Evolutionary conservation across 2,113 vertebrate species (phyloP).

Genomic region (Stomatorhinus ivindoensis): DNA sequence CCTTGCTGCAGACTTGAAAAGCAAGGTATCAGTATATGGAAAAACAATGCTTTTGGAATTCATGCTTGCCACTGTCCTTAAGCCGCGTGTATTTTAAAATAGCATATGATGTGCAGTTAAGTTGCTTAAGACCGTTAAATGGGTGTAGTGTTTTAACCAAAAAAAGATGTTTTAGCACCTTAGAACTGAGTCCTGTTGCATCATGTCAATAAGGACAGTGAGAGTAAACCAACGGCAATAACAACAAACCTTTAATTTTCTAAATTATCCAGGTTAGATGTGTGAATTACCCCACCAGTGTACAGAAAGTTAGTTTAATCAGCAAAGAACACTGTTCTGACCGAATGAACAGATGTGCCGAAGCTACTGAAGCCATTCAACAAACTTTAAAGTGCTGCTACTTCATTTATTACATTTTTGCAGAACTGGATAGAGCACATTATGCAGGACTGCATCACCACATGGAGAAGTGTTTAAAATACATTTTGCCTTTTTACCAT

Average conservation of each 20-base stretch:
- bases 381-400: background rate
- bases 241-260: background rate
- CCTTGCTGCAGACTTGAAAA: background rate
- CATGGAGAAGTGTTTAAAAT: slow-evolving; percentile 9
- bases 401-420: background rate
- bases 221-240: background rate
- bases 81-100: background rate
- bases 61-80: background rate
- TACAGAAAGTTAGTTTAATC: background rate
- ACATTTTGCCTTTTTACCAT: slow-evolving; percentile 27
- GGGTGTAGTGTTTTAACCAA: background rate
- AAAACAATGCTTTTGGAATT: background rate
- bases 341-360: no score
- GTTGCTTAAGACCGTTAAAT: background rate
- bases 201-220: background rate
- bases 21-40: background rate
- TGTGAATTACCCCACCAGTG: background rate
- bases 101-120: background rate
- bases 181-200: background rate
- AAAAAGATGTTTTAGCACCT: background rate
- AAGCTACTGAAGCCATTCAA: background rate
- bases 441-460: slow-evolving; percentile 23
- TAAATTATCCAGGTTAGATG: background rate
- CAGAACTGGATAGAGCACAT: background rate
- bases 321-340: background rate